Evolutionary conservation across 2,888 invertebrate species (phyloP).

Genomic region (Villa cingulata): DNA sequence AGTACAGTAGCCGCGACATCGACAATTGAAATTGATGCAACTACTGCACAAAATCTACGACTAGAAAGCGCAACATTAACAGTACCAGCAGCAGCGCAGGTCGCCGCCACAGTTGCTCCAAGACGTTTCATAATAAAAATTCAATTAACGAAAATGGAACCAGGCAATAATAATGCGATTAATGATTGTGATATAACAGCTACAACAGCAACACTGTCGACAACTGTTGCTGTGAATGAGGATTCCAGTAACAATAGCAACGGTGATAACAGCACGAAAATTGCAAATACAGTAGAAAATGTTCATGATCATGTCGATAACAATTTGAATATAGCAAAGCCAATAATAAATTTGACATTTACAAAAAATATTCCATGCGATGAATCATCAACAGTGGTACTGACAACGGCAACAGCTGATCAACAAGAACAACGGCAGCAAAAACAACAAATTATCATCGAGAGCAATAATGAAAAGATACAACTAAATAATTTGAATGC

Average conservation of each 20-base stretch:
- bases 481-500: slow-evolving; percentile 16
- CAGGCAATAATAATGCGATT: slow-evolving; percentile 7
- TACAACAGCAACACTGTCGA: neutral
- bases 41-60: no score
- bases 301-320: slow-evolving; percentile 5
- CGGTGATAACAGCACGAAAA: no score
- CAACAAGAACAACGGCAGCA: neutral
- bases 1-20: no score
- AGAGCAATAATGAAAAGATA: slow-evolving; percentile 9
- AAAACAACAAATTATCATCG: slow-evolving; percentile 2
- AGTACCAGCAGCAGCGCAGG: neutral
- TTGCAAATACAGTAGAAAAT: no score
- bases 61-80: neutral
- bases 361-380: slow-evolving; percentile 16
- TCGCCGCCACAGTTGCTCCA: neutral
- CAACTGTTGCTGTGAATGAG: neutral
- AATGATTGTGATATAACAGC: neutral
- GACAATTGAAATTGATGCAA: no score
- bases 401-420: neutral
- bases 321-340: slow-evolving; percentile 8
- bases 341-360: slow-evolving; percentile 13
- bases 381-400: neutral
- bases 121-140: slow-evolving; percentile 29
- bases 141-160: slow-evolving; percentile 22
- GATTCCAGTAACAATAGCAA: neutral